Evolutionary conservation across 2,797 vertebrate genomes (phyloP).

Genomic region (Nothura maculosa): DNA sequence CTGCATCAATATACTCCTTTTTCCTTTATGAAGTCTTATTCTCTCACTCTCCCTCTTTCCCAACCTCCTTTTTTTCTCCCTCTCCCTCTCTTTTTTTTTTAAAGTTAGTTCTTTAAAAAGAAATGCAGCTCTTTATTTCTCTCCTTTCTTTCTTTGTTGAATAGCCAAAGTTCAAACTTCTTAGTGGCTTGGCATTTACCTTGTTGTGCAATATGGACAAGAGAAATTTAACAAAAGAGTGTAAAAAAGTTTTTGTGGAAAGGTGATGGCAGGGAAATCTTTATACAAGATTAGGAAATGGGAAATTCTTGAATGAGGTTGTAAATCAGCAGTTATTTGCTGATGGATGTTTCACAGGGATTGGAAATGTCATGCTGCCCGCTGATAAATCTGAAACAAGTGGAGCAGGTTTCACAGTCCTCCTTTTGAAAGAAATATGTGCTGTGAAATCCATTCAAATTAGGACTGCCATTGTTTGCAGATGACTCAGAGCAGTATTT

Average conservation of each 20-base stretch:
- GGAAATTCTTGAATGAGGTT: not conserved
- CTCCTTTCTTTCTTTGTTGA: not conserved
- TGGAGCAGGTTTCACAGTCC: not conserved
- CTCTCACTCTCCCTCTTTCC: not conserved
- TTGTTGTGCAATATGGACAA: not conserved
- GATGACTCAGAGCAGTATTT: not conserved
- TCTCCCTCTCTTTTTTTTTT: rapidly evolving
- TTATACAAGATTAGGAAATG: not conserved
- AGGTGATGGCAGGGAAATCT: not conserved
- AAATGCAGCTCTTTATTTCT: not conserved
- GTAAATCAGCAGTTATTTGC: not conserved
- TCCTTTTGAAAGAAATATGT: not conserved
- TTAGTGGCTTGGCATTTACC: not conserved
- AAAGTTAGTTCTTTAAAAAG: not conserved
- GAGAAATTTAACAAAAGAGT: not conserved
- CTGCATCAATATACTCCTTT: not conserved
- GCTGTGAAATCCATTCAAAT: not conserved
- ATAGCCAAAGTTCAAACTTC: not conserved
- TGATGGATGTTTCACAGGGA: not conserved
- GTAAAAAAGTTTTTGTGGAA: not conserved
- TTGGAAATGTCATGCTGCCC: not conserved
- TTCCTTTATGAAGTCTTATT: not conserved
- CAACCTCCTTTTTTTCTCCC: not conserved
- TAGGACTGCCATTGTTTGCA: not conserved
- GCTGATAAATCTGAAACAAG: not conserved